Conservation (phyloP, 2,113 vertebrate species). For the Syngnathus floridae region DNA sequence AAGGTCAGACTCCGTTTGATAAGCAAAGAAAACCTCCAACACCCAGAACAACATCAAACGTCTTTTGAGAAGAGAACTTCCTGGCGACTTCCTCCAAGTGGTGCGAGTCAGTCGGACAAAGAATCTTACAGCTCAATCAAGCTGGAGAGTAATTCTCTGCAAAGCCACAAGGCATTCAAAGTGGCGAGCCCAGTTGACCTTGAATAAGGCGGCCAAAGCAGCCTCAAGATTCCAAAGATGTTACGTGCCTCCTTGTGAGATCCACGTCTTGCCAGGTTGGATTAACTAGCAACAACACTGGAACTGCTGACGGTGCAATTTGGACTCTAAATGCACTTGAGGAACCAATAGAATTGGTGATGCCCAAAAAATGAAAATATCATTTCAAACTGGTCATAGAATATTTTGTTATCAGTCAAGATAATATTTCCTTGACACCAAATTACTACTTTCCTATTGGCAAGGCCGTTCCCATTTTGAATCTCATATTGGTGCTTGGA, state of each 20-base stretch:
- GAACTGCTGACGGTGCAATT: background rate
- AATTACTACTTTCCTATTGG: background rate
- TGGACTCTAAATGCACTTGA: background rate
- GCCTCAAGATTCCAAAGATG: conserved; percentile 41
- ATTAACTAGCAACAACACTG: background rate
- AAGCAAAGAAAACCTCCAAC: background rate
- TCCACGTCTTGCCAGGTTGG: background rate
- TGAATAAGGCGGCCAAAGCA: conserved; percentile 25
- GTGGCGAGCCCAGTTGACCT: conserved; percentile 31
- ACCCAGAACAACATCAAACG: background rate
- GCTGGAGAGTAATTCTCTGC: conserved; percentile 23
- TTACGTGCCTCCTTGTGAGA: background rate
- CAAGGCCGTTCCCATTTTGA: background rate
- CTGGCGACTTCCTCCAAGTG: background rate
- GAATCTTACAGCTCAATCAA: conserved; percentile 38
- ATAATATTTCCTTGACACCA: background rate
- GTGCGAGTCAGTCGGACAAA: conserved; percentile 7
- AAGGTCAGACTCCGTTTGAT: conserved; percentile 1
- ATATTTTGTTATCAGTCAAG: too few relatives aligned
- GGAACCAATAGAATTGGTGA: background rate
- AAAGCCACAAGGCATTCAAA: conserved; percentile 40
- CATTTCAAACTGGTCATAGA: background rate
- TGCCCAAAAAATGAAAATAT: background rate
- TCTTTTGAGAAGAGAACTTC: background rate
- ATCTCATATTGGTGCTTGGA: background rate